Conservation (phyloP, 2,797 vertebrate genomes). For the Ficedula albicollis region DNA sequence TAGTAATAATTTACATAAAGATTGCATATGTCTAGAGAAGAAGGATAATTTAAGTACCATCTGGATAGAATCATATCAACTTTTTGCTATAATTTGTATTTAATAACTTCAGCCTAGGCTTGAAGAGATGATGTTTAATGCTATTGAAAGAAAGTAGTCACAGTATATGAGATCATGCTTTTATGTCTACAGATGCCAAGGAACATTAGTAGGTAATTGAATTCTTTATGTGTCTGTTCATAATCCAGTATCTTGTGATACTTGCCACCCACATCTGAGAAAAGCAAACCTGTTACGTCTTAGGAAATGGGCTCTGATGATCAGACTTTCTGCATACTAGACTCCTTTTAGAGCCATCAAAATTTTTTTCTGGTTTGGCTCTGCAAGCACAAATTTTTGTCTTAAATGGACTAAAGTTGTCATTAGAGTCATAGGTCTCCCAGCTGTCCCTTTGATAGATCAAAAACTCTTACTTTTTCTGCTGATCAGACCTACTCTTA, state of each 20-base stretch:
- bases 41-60: constrained; percentile 26
- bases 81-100: constrained; percentile 34
- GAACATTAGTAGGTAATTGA: constrained; percentile 20
- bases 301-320: neutral
- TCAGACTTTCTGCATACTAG: neutral
- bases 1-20: constrained; percentile 45
- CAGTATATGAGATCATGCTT: constrained; percentile 23
- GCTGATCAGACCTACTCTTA: neutral
- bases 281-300: neutral
- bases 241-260: neutral
- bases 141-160: constrained; percentile 1
- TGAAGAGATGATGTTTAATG: neutral
- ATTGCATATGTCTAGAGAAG: constrained; percentile 8
- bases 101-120: constrained; percentile 37
- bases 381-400: neutral
- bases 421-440: neutral
- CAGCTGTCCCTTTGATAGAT: neutral
- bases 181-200: constrained; percentile 14
- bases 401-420: neutral
- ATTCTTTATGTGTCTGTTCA: neutral
- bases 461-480: neutral
- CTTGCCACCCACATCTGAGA: neutral
- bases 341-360: neutral
- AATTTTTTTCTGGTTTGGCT: neutral
- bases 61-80: neutral